Evolutionary conservation across 1,140 invertebrate genomes (phyloP), one percentile per base, ranked within the genome.

Genomic region (Archivesica marissinica): DNA sequence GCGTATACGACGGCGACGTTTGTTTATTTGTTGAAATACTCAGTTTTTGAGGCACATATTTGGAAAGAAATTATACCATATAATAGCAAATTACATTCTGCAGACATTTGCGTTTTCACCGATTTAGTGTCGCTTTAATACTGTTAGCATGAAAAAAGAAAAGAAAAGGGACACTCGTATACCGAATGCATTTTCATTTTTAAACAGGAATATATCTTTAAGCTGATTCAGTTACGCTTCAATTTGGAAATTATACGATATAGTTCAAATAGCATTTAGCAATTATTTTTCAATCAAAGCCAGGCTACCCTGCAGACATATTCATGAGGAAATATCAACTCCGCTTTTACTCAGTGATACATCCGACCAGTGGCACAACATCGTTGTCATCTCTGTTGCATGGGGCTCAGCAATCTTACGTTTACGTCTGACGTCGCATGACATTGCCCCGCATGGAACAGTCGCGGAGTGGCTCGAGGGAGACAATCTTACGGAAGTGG

Each of bases 401-500:
- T 85, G 82, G 82, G 44, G 75, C 3, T 23, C 76, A 15, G 41
- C 25, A 23, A 23, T 50, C 1, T 25, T 85, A 52, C 72, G 56
- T 9, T 7, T 85, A 30, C 38, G 35, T 23, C 35, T 85, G 9
- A 54, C 25, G 17, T 33, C 20, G n/a, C 72, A 85, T 39, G 59
- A 64, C 30, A 76, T 85, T 28, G 30, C 41, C 4, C 72, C 75
- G 38, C 35, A 52, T 25, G 74, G 59, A 64, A 39, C 74, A 4
- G 44, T 85, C 13, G 54, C 74, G 0, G 82, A 85, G 25, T 68
- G 56, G 56, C 30, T 44, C 9, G 35, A 38, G 23, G 35, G 38
- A 7, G 47, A 35, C 20, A 77, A 68, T 25, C 7, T 56, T 1
- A 77, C 72, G 20, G 82, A 66, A 39, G 44, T 77, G 11, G 82